Evolutionary conservation across 2,113 vertebrate species (phyloP).

Genomic region (Pangasianodon hypophthalmus): DNA sequence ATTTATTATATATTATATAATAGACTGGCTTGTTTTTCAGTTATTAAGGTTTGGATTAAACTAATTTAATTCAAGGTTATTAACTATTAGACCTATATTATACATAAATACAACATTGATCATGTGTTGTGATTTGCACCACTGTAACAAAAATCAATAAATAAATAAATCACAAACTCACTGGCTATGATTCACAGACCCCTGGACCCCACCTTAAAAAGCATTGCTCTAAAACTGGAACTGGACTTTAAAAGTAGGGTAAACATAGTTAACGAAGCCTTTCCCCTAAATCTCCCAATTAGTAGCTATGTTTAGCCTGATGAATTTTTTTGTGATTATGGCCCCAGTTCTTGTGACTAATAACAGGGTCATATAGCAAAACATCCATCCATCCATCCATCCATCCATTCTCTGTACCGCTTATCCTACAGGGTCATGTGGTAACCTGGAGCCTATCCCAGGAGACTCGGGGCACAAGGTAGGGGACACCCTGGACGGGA

Average conservation of each 20-base stretch:
- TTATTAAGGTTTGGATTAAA: background rate
- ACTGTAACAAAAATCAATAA: background rate
- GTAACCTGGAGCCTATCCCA: too few species aligned
- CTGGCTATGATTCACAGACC: background rate
- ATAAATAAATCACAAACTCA: background rate
- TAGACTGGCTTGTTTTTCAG: background rate
- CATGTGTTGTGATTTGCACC: background rate
- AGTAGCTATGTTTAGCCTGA: background rate
- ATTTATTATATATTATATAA: background rate
- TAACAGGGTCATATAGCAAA: background rate
- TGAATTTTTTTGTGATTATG: background rate
- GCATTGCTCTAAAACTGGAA: background rate
- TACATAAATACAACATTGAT: background rate
- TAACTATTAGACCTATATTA: background rate
- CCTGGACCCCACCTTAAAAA: background rate
- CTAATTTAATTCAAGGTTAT: background rate
- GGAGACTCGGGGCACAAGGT: too few species aligned
- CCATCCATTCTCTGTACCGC: too few species aligned
- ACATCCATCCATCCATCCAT: background rate
- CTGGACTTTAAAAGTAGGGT: too few species aligned
- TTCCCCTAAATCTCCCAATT: background rate
- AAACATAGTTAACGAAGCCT: background rate
- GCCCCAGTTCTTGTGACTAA: background rate
- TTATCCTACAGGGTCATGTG: too few species aligned
- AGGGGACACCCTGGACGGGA: too few species aligned